These are phyloP conservation scores for Orchesella flavescens DNA, from an alignment of 2,888 invertebrate species.

Conservation along the genomic window DNA sequence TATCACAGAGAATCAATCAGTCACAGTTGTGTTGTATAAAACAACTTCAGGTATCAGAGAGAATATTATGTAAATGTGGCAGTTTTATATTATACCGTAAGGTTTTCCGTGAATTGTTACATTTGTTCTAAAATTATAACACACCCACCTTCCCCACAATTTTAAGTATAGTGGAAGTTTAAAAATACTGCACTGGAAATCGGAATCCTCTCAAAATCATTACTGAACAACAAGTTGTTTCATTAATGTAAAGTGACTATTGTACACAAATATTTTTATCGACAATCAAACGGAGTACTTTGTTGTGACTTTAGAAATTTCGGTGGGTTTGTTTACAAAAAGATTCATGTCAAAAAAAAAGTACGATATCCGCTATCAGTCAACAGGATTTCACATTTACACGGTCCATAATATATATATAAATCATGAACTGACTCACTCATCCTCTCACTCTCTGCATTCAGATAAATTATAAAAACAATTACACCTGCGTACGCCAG, in stretches of 20 bases:
- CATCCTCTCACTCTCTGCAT: conserved; percentile 66
- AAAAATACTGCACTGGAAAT: neutral
- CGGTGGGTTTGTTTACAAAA: conserved; percentile 21
- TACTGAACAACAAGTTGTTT: neutral
- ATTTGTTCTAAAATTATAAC: neutral
- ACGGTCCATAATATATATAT: conserved; percentile 27
- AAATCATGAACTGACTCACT: conserved; percentile 46
- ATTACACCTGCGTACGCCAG: conserved; percentile 53
- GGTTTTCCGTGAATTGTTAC: neutral
- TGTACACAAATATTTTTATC: neutral
- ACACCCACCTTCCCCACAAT: neutral
- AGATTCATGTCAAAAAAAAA: conserved; percentile 29
- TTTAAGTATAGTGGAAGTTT: neutral
- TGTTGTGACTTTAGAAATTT: neutral
- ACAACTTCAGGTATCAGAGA: conserved; percentile 41
- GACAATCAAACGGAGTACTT: neutral
- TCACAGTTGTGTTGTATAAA: conserved; percentile 37
- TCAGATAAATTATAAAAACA: conserved; percentile 43
- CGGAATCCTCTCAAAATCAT: neutral
- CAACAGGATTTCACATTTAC: conserved; percentile 9
- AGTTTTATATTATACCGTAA: neutral
- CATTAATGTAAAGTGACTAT: too few species aligned
- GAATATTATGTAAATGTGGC: neutral
- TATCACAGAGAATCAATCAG: conserved; percentile 72
- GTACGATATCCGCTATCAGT: conserved; percentile 26